A percentile compares a stretch with the other conserved stretches of the same genome.
Conservation (phyloP, 2,113 vertebrate genomes). For the Lagenorhynchus albirostris region DNA sequence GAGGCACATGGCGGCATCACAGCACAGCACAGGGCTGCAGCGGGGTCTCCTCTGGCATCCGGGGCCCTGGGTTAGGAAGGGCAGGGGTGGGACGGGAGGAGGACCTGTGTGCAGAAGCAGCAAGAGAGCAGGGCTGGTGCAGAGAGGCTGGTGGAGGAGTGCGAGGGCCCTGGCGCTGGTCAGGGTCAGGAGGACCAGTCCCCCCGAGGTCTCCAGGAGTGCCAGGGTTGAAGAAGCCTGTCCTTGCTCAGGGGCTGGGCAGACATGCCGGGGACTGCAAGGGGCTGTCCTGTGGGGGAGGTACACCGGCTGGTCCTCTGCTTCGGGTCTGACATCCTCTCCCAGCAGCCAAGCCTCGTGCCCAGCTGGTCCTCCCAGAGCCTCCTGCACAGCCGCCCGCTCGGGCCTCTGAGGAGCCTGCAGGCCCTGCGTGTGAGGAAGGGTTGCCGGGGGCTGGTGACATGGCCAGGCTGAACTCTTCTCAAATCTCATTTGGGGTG, state of each 20-base stretch:
- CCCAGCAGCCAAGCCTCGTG: neutral
- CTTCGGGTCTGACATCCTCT: neutral
- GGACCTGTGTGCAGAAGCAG: neutral
- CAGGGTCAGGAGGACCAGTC: neutral
- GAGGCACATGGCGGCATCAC: neutral
- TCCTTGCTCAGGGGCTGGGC: neutral
- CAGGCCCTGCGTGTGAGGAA: too few relatives aligned
- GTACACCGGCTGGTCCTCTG: neutral
- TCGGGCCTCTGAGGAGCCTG: neutral
- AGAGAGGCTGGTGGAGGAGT: neutral
- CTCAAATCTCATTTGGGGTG: too few relatives aligned
- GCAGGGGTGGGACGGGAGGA: fast-evolving
- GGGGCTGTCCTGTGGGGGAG: neutral
- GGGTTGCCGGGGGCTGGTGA: too few relatives aligned
- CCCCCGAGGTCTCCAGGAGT: neutral
- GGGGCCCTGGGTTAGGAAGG: neutral
- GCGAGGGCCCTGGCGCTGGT: neutral
- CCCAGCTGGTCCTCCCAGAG: neutral
- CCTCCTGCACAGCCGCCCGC: neutral
- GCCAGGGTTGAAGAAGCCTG: neutral
- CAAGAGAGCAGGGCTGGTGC: neutral
- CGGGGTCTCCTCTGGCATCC: neutral
- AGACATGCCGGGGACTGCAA: neutral
- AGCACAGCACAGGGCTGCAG: neutral
- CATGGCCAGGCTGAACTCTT: too few relatives aligned